phyloP scores from a whole-genome alignment of 2,797 vertebrate species.

The Prionace glauca region DNA sequence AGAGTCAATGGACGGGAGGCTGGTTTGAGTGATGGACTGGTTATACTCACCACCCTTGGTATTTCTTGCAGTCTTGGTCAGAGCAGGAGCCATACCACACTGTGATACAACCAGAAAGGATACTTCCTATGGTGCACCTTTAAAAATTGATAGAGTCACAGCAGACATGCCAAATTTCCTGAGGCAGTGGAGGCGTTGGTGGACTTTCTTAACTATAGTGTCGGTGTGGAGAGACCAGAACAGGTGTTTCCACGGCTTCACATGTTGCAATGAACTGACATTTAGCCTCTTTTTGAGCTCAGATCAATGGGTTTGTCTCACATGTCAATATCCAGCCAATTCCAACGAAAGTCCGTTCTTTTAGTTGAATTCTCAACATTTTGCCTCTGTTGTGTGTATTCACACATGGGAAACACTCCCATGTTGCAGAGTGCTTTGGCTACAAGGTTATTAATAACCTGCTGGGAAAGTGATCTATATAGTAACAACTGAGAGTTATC shows the following conservation, averaged over 20 bases:
- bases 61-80: too few relatives aligned
- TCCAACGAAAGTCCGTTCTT: background rate
- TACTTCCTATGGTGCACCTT: too few relatives aligned
- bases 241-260: background rate
- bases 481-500: background rate
- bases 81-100: too few relatives aligned
- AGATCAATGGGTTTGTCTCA: background rate
- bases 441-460: background rate
- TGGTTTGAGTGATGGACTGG: too few relatives aligned
- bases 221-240: too few relatives aligned
- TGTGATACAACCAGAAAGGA: too few relatives aligned
- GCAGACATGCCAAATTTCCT: too few relatives aligned
- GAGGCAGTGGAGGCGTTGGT: too few relatives aligned
- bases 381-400: background rate
- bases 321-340: background rate
- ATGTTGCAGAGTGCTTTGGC: background rate
- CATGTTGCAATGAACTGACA: background rate
- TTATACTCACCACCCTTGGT: too few relatives aligned
- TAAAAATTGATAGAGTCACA: too few relatives aligned
- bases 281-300: background rate
- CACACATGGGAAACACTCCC: background rate
- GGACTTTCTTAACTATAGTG: too few relatives aligned
- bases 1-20: too few relatives aligned
- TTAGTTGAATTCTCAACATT: background rate
- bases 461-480: background rate